A percentile compares a stretch with the other conserved stretches of the same genome.
These are phyloP conservation scores for Pituophis catenifer DNA, from an alignment of 2,113 vertebrate species.

Conservation along the genomic window DNA sequence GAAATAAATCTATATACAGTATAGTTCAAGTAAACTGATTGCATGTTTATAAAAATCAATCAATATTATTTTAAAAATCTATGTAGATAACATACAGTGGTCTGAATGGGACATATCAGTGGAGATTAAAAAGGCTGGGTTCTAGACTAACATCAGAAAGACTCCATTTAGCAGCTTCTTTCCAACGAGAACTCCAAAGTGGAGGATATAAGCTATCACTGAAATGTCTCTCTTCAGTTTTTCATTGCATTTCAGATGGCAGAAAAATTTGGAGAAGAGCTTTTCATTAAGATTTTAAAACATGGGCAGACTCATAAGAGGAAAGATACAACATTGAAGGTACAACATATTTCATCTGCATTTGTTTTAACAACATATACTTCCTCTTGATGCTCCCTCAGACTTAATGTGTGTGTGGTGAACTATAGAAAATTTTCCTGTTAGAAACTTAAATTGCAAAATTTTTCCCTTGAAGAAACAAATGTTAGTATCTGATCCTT, in stretches of 20 bases:
- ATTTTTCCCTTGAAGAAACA: constrained; percentile 40
- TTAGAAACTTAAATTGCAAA: constrained; percentile 46
- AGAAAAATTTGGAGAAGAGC: neutral
- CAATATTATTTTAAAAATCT: neutral
- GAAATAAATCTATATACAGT: neutral
- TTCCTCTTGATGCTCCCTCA: neutral
- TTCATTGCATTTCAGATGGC: neutral
- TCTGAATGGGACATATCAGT: neutral
- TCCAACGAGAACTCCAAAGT: neutral
- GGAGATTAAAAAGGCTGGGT: neutral
- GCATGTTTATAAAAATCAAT: neutral
- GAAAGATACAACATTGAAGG: neutral
- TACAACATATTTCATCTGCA: constrained; percentile 26
- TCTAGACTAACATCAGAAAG: neutral
- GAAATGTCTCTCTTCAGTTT: neutral
- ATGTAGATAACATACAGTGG: neutral
- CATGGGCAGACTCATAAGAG: neutral
- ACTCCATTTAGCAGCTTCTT: neutral
- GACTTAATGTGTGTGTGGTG: constrained; percentile 35
- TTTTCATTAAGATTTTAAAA: neutral
- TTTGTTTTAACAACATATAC: constrained; percentile 28
- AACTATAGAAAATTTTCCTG: constrained; percentile 24
- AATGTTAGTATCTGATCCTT: constrained; percentile 45
- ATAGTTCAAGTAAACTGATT: neutral
- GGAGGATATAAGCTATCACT: neutral